Conservation (phyloP, 2,797 vertebrate species). For the Premnoplex brunnescens region DNA sequence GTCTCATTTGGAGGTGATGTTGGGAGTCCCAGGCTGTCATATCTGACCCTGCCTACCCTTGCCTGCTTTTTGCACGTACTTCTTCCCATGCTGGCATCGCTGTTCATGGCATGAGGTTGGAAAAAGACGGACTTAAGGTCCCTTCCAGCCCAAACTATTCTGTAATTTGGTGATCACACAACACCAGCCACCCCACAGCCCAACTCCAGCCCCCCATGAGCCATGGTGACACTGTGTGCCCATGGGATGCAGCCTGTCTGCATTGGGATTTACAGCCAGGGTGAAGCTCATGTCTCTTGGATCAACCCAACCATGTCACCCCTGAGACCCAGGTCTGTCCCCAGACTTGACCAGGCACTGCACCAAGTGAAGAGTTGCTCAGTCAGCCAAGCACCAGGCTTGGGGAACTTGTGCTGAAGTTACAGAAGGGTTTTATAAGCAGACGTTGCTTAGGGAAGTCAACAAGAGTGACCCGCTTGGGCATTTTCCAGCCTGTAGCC, state of each 20-base stretch:
- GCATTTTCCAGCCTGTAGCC: background rate
- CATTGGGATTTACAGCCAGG: fast-evolving
- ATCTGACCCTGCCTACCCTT: background rate
- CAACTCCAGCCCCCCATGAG: fast-evolving
- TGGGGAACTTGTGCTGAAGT: background rate
- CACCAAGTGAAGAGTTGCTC: fast-evolving
- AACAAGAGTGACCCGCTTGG: fast-evolving
- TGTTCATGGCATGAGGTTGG: background rate
- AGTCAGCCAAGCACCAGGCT: background rate
- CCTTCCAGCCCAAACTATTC: background rate
- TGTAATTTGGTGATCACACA: background rate
- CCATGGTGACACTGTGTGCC: fast-evolving
- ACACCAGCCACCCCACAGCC: fast-evolving
- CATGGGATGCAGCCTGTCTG: fast-evolving
- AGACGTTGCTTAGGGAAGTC: background rate
- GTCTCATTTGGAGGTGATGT: background rate
- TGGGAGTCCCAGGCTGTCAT: fast-evolving
- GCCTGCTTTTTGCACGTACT: fast-evolving
- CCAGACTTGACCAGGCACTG: fast-evolving
- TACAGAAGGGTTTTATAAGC: background rate
- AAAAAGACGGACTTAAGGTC: background rate
- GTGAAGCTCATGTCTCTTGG: background rate
- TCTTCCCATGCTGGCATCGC: fast-evolving
- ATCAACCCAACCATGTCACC: fast-evolving
- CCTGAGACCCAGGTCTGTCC: background rate